Conservation (phyloP, 2,113 vertebrate species). For the Nerophis lumbriciformis region DNA sequence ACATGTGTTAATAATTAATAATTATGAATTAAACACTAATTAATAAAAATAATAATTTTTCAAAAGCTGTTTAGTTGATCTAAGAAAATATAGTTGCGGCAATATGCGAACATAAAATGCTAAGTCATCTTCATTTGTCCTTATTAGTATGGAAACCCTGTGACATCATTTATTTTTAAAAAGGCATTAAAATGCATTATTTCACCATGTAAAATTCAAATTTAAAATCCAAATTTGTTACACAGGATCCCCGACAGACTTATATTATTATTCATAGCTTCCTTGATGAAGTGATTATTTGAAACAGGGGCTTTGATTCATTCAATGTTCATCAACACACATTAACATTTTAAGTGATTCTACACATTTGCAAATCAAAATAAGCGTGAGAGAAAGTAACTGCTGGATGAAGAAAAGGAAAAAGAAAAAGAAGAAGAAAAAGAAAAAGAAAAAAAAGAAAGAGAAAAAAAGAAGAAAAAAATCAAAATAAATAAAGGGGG, state of each 20-base stretch:
- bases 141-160: too few relatives aligned
- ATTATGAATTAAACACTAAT: too few relatives aligned
- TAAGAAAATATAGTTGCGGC: too few relatives aligned
- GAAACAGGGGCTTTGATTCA: slow-evolving; percentile 45
- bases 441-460: too few relatives aligned
- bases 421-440: too few relatives aligned
- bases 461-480: too few relatives aligned
- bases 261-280: slow-evolving; percentile 62
- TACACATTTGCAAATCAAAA: background rate
- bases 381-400: background rate
- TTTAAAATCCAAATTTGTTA: slow-evolving; percentile 46
- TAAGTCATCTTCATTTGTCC: too few relatives aligned
- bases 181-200: slow-evolving; percentile 26
- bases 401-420: background rate
- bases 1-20: too few relatives aligned
- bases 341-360: slow-evolving; percentile 33
- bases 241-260: slow-evolving; percentile 32
- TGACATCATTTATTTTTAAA: background rate
- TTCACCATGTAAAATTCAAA: slow-evolving; percentile 36
- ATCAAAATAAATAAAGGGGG: too few relatives aligned
- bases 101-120: too few relatives aligned
- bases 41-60: too few relatives aligned
- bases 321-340: slow-evolving; percentile 43
- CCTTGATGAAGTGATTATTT: slow-evolving; percentile 50
- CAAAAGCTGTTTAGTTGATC: too few relatives aligned